These are phyloP conservation scores for Porites evermanni DNA, from an alignment of 92 coral and sea anemone genomes.

Conservation along the genomic window DNA sequence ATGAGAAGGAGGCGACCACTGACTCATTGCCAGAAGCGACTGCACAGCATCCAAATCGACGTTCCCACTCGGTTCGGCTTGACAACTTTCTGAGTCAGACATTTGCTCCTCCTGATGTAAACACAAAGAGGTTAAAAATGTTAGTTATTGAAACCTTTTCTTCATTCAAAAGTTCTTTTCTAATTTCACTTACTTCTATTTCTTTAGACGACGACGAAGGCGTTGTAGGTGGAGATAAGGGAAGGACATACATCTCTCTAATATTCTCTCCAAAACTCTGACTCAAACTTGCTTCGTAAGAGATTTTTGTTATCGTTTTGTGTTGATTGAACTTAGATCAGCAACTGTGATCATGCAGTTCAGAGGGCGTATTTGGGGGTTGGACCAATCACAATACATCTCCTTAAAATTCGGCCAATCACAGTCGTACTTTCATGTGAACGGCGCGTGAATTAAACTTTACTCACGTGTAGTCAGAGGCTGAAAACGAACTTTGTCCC, in stretches of 20 bases:
- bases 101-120: conserved; percentile 72
- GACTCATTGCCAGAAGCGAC: conserved; percentile 97
- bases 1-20: conserved; percentile 97
- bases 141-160: conserved; percentile 1
- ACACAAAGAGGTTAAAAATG: conserved; percentile 35
- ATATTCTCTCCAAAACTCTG: conserved; percentile 33
- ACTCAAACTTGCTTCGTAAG: conserved; percentile 26
- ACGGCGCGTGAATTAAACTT: conserved; percentile 89
- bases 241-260: conserved; percentile 84
- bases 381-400: conserved; percentile 88
- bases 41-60: conserved; percentile 98
- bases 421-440: conserved; percentile 88
- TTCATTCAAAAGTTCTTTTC: neutral
- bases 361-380: conserved; percentile 93
- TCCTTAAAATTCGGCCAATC: conserved; percentile 77
- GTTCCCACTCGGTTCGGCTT: conserved; percentile 63
- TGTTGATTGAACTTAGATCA: conserved; percentile 92
- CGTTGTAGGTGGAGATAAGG: conserved; percentile 99
- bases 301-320: conserved; percentile 74
- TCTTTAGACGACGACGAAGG: conserved; percentile 86
- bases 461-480: conserved; percentile 82
- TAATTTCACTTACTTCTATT: conserved; percentile 87
- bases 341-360: conserved; percentile 85
- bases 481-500: conserved; percentile 83
- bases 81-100: conserved; percentile 56